phyloP scores from a whole-genome alignment of 2,888 invertebrate species.

The Drosophila testacea region DNA sequence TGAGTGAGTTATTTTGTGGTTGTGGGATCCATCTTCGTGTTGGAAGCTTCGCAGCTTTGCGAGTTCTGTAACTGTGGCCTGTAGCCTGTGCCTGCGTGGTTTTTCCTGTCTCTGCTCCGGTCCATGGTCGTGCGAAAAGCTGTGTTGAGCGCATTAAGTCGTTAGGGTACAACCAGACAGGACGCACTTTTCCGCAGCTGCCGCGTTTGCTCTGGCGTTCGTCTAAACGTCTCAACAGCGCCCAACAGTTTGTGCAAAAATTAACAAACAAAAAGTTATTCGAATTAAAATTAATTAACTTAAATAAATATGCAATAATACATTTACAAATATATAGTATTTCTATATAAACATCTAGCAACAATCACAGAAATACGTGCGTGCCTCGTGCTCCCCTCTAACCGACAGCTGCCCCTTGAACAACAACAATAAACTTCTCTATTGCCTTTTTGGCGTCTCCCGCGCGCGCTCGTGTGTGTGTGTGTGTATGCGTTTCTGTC shows the following conservation, averaged over 20 bases:
- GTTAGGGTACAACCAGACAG: constrained; percentile 85
- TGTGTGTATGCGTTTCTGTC: constrained; percentile 36
- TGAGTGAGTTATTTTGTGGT: constrained; percentile 38
- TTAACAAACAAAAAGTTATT: constrained; percentile 24
- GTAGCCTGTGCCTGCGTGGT: constrained; percentile 22
- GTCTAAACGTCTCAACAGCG: constrained; percentile 51
- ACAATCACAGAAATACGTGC: constrained; percentile 22
- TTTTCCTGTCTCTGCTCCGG: constrained; percentile 67
- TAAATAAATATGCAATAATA: neutral
- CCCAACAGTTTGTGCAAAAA: constrained; percentile 68
- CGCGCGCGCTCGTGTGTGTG: constrained; percentile 52
- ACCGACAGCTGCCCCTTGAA: constrained; percentile 25
- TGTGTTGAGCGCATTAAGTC: constrained; percentile 85
- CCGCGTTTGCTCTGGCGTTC: constrained; percentile 73
- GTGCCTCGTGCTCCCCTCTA: constrained; percentile 16
- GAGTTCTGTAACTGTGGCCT: constrained; percentile 4
- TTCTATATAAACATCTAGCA: neutral
- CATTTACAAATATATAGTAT: neutral
- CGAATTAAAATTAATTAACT: constrained; percentile 6
- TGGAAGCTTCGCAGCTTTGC: constrained; percentile 42
- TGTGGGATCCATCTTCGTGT: constrained; percentile 35
- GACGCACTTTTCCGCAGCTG: constrained; percentile 83
- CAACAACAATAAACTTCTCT: constrained; percentile 54
- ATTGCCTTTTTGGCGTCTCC: constrained; percentile 61
- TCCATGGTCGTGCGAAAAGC: constrained; percentile 84